Percentiles rank a stretch among this genome's conserved stretches.
phyloP scores from a whole-genome alignment of 2,113 vertebrate genomes.

The Xenopus laevis region DNA sequence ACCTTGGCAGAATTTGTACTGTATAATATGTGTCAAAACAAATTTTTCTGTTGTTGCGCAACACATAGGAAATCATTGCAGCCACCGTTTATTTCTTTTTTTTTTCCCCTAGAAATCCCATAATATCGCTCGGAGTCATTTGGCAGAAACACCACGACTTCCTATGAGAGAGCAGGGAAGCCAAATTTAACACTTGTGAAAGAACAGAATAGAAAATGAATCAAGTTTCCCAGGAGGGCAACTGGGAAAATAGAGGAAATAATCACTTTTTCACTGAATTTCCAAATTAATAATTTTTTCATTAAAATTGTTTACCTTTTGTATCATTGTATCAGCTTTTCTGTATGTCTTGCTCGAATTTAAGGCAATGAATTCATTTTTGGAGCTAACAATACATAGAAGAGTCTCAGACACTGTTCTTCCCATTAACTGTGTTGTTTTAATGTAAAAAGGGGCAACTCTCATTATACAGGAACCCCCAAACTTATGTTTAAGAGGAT shows the following conservation, averaged over 20 bases:
- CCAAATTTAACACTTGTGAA: slow-evolving; percentile 36
- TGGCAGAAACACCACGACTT: slow-evolving; percentile 21
- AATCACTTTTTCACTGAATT: slow-evolving; percentile 18
- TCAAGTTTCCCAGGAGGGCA: background rate
- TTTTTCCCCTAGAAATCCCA: slow-evolving; percentile 20
- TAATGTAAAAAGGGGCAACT: too few species aligned
- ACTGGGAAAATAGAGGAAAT: slow-evolving; percentile 24
- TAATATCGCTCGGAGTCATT: slow-evolving; percentile 7
- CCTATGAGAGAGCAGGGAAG: slow-evolving; percentile 20
- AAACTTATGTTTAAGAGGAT: too few species aligned
- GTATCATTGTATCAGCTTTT: too few species aligned
- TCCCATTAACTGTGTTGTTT: too few species aligned
- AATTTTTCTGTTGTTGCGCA: slow-evolving; percentile 8
- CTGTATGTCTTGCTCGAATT: too few species aligned
- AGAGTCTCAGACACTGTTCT: too few species aligned
- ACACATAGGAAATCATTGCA: slow-evolving; percentile 26
- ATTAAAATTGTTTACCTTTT: background rate
- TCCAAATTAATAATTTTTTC: background rate
- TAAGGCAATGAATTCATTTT: too few species aligned
- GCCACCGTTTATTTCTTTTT: slow-evolving; percentile 8
- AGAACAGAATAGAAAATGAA: background rate
- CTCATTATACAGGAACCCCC: too few species aligned
- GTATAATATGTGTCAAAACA: slow-evolving; percentile 1
- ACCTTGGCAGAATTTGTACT: background rate
- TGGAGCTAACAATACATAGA: too few species aligned